These are phyloP conservation scores for Lates japonicus DNA, from an alignment of 2,797 vertebrate genomes.

Conservation along the genomic window DNA sequence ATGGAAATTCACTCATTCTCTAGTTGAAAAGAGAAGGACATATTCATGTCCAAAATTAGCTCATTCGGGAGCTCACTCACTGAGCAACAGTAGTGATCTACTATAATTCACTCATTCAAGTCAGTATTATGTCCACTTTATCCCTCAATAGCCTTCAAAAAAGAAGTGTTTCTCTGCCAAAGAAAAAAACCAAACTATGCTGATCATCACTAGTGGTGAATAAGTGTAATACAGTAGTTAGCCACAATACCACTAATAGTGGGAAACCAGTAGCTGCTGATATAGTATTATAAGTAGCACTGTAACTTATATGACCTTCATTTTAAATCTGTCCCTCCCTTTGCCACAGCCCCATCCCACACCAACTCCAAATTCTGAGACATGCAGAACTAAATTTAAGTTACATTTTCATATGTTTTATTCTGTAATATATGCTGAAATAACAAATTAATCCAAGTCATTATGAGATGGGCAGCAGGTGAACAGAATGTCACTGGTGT, in stretches of 20 bases:
- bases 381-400: not conserved
- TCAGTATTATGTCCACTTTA: slow-evolving; percentile 1
- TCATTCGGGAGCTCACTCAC: slow-evolving; percentile 9
- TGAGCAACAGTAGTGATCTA: not conserved
- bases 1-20: not conserved
- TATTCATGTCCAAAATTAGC: not conserved
- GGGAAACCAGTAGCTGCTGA: slow-evolving; percentile 16
- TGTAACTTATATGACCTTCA: not conserved
- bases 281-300: not conserved
- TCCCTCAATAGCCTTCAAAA: slow-evolving; percentile 13
- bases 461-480: not conserved
- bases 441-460: not conserved
- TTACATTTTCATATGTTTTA: not conserved
- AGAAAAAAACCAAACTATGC: slow-evolving; percentile 8
- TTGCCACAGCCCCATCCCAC: not conserved
- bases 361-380: not conserved
- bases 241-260: slow-evolving; percentile 19
- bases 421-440: not conserved
- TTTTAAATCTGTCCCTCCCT: not conserved
- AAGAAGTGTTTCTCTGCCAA: slow-evolving; percentile 6
- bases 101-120: not conserved
- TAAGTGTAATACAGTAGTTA: slow-evolving; percentile 9
- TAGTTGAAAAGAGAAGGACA: not conserved
- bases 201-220: slow-evolving; percentile 9
- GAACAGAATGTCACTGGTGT: not conserved